phyloP scores from a whole-genome alignment of 2,888 invertebrate species.

The Callimorpha dominula region DNA sequence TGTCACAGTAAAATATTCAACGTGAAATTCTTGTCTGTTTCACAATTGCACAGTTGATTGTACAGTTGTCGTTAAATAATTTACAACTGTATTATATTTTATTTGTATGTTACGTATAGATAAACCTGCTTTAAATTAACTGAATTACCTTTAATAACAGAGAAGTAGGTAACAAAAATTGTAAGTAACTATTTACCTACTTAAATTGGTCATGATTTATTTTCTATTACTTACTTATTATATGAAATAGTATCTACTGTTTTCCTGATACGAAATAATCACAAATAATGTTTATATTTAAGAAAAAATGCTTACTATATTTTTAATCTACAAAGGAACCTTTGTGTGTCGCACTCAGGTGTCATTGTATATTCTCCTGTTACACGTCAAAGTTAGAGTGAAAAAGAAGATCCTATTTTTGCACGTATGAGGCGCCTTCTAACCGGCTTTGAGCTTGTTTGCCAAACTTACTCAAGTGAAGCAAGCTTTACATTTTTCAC shows the following conservation, averaged over 20 bases:
- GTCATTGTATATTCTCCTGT: too few species aligned
- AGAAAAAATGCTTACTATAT: too few species aligned
- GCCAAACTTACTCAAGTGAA: not conserved
- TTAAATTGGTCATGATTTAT: too few species aligned
- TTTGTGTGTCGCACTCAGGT: too few species aligned
- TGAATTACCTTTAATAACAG: not conserved
- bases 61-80: not conserved
- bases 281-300: too few species aligned
- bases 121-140: not conserved
- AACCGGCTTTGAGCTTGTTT: not conserved
- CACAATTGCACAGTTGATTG: not conserved
- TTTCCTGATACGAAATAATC: too few species aligned
- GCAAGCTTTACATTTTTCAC: not conserved
- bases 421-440: not conserved
- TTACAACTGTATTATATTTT: not conserved
- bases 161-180: not conserved
- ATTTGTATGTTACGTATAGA: not conserved
- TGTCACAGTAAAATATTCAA: slow-evolving; percentile 4
- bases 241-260: too few species aligned
- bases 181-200: not conserved
- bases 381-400: not conserved
- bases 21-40: not conserved
- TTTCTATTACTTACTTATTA: too few species aligned
- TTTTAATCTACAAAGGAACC: too few species aligned
- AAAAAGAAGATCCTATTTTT: not conserved